Conservation (phyloP, 2,888 invertebrate species). For the Hydraecia micacea region DNA sequence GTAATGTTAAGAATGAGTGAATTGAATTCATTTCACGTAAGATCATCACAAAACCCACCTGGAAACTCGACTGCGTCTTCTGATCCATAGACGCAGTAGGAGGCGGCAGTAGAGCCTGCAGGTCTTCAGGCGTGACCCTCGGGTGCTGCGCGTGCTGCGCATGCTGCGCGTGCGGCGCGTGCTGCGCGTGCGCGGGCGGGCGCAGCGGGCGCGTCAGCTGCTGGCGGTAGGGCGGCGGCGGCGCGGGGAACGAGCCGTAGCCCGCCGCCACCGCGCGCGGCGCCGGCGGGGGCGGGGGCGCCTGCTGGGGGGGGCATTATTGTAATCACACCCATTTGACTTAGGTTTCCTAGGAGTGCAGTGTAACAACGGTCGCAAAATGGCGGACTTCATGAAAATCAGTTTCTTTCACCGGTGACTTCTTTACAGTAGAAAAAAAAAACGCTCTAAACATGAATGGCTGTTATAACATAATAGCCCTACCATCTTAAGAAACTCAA, state of each 20-base stretch:
- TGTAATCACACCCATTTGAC: background rate
- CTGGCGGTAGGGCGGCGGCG: slow-evolving; percentile 65
- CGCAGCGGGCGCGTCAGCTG: slow-evolving; percentile 61
- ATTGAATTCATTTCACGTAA: background rate
- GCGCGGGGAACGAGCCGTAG: slow-evolving; percentile 40
- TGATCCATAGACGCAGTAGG: slow-evolving; percentile 90
- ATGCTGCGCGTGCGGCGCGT: slow-evolving; percentile 46
- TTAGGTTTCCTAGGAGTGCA: background rate
- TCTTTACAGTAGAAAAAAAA: background rate
- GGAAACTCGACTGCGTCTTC: slow-evolving; percentile 91
- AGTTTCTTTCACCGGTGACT: background rate
- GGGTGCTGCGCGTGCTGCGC: slow-evolving; percentile 63
- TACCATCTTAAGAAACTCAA: background rate
- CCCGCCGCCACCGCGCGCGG: background rate
- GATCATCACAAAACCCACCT: slow-evolving; percentile 69
- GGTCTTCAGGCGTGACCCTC: slow-evolving; percentile 82
- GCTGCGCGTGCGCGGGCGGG: slow-evolving; percentile 45
- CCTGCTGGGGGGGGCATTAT: background rate
- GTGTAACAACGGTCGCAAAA: background rate
- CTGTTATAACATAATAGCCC: background rate
- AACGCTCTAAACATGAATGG: too few species aligned
- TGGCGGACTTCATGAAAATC: background rate
- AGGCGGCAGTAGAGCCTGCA: slow-evolving; percentile 87
- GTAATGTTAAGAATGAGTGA: background rate
- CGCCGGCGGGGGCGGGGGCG: background rate